These are phyloP conservation scores for Sturnira hondurensis DNA, from an alignment of 2,113 vertebrate species.

Conservation along the genomic window DNA sequence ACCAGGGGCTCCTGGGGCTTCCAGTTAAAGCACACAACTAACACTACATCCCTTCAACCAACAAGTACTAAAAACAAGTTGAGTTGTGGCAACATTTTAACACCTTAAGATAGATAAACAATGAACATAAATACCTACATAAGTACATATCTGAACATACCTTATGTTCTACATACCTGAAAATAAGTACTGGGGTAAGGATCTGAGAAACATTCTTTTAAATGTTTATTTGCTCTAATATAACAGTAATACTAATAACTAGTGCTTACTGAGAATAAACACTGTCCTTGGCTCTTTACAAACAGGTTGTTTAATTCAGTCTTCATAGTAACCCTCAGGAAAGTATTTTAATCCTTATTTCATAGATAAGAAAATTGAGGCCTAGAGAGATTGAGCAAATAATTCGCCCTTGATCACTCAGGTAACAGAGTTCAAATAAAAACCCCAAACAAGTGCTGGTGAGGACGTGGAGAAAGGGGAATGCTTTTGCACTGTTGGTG, in stretches of 20 bases:
- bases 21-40: not conserved
- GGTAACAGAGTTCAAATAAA: not conserved
- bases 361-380: not conserved
- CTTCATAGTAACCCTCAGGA: not conserved
- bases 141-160: too few relatives aligned
- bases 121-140: not conserved
- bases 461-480: too few relatives aligned
- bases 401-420: not conserved
- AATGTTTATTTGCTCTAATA: conserved; percentile 24
- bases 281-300: not conserved
- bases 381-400: not conserved
- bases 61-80: not conserved
- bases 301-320: not conserved
- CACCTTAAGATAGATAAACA: not conserved
- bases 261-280: conserved; percentile 13
- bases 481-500: too few relatives aligned
- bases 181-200: not conserved
- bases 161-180: too few relatives aligned
- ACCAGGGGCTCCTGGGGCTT: not conserved
- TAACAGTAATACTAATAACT: not conserved
- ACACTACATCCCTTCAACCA: not conserved
- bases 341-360: not conserved
- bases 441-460: too few relatives aligned
- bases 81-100: conserved; percentile 5
- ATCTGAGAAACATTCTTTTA: conserved; percentile 13